Percentiles rank a stretch among this genome's conserved stretches.
Conservation (phyloP, 2,113 vertebrate species). For the Zosterops pallidus region DNA sequence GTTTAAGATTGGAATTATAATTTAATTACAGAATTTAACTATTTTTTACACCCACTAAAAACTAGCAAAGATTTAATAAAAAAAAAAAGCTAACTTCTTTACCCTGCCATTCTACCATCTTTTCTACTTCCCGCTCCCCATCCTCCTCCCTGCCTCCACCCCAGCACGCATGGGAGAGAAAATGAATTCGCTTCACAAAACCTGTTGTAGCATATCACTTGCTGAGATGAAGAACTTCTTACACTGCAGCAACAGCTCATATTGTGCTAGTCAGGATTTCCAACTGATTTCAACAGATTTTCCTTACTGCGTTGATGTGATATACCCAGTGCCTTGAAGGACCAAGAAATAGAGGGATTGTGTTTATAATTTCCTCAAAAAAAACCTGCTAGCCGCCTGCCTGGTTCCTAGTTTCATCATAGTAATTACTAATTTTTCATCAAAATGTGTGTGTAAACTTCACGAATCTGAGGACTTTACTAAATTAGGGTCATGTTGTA, state of each 20-base stretch:
- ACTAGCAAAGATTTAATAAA: slow-evolving; percentile 11
- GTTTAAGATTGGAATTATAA: slow-evolving; percentile 79
- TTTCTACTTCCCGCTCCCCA: background rate
- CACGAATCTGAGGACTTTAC: background rate
- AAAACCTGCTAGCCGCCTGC: slow-evolving; percentile 43
- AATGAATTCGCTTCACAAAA: slow-evolving; percentile 65
- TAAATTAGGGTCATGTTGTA: background rate
- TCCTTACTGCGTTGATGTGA: slow-evolving; percentile 52
- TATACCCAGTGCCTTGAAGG: slow-evolving; percentile 29
- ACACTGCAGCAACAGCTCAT: slow-evolving; percentile 62
- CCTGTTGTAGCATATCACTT: slow-evolving; percentile 64
- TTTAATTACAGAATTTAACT: slow-evolving; percentile 78
- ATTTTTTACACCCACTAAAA: slow-evolving; percentile 62
- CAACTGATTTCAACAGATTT: slow-evolving; percentile 66
- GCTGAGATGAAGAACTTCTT: slow-evolving; percentile 66
- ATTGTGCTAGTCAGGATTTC: slow-evolving; percentile 67
- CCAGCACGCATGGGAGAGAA: slow-evolving; percentile 11
- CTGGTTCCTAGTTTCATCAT: background rate
- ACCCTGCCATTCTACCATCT: background rate
- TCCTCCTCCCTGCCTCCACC: slow-evolving; percentile 13
- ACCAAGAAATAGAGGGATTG: slow-evolving; percentile 26
- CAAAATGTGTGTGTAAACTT: background rate
- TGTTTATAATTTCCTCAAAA: slow-evolving; percentile 35
- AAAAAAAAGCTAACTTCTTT: background rate
- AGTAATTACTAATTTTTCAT: slow-evolving; percentile 9